Percentiles rank a stretch among this genome's conserved stretches.
Conservation (phyloP, 2,113 vertebrate genomes). For the Meles meles region DNA sequence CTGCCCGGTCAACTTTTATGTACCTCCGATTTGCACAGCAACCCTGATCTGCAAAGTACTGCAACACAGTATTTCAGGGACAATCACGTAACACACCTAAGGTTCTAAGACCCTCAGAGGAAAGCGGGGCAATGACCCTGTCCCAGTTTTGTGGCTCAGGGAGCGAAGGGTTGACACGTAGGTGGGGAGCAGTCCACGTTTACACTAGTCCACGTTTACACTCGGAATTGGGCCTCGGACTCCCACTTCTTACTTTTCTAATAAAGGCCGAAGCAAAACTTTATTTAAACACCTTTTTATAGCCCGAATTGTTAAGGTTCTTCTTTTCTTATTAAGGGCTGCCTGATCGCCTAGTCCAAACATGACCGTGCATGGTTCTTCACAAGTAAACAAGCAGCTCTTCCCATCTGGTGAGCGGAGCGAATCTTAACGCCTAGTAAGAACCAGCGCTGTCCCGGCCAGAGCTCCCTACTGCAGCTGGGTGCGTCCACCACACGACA, state of each 20-base stretch:
- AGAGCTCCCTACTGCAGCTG: fast-evolving
- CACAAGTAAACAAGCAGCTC: not conserved
- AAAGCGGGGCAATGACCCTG: not conserved
- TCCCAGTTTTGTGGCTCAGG: fast-evolving
- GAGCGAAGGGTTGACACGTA: not conserved
- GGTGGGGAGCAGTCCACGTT: fast-evolving
- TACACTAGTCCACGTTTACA: not conserved
- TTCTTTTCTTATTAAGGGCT: not conserved
- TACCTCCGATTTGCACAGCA: fast-evolving
- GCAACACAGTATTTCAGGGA: too few relatives aligned
- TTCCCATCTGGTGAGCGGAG: fast-evolving
- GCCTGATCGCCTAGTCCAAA: not conserved
- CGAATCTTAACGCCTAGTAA: fast-evolving
- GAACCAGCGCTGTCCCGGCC: not conserved
- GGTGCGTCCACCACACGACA: not conserved
- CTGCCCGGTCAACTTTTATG: not conserved
- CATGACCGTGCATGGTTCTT: too few relatives aligned
- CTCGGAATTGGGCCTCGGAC: not conserved
- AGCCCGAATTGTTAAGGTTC: not conserved
- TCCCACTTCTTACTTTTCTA: not conserved
- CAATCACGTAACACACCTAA: not conserved
- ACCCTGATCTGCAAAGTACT: not conserved
- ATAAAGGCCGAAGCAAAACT: not conserved
- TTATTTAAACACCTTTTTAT: not conserved
- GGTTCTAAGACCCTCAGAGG: not conserved